A percentile compares a stretch with the other conserved stretches of the same genome.
Conservation (phyloP, 2,888 invertebrate genomes). For the Oscheius sp. region DNA sequence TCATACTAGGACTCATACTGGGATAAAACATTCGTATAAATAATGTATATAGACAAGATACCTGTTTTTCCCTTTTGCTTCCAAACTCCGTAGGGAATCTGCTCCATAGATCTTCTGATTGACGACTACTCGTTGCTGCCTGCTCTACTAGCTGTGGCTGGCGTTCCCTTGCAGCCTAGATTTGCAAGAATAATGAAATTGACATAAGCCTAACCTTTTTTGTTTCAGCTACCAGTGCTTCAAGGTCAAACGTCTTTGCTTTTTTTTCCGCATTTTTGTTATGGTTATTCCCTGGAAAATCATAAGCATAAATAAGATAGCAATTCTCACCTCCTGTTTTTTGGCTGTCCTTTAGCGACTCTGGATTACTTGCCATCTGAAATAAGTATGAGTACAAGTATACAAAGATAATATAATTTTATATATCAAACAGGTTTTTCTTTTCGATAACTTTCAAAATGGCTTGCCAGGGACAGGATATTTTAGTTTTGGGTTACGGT, state of each 20-base stretch:
- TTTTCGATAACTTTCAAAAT: too few relatives aligned
- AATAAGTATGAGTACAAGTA: too few relatives aligned
- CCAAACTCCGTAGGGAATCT: neutral
- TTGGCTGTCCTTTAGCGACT: neutral
- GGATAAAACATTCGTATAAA: conserved; percentile 8
- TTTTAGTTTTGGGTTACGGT: too few relatives aligned
- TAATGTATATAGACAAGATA: neutral
- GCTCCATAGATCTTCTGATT: conserved; percentile 15
- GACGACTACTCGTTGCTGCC: too few relatives aligned
- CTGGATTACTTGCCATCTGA: too few relatives aligned
- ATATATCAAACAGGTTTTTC: too few relatives aligned
- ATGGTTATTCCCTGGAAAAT: neutral
- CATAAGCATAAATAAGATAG: neutral
- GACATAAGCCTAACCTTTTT: conserved; percentile 23
- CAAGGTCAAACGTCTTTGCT: conserved; percentile 62
- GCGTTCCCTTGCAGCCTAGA: conserved; percentile 31
- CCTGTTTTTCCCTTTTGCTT: neutral
- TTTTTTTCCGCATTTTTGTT: conserved; percentile 51
- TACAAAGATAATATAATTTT: too few relatives aligned
- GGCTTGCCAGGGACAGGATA: too few relatives aligned
- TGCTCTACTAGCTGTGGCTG: too few relatives aligned
- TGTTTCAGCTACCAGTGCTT: conserved; percentile 55
- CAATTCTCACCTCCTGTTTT: neutral
- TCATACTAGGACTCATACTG: too few relatives aligned
- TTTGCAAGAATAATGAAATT: too few relatives aligned